phyloP scores from a whole-genome alignment of 2,888 invertebrate genomes.

The Drosophila kambysellisi region DNA sequence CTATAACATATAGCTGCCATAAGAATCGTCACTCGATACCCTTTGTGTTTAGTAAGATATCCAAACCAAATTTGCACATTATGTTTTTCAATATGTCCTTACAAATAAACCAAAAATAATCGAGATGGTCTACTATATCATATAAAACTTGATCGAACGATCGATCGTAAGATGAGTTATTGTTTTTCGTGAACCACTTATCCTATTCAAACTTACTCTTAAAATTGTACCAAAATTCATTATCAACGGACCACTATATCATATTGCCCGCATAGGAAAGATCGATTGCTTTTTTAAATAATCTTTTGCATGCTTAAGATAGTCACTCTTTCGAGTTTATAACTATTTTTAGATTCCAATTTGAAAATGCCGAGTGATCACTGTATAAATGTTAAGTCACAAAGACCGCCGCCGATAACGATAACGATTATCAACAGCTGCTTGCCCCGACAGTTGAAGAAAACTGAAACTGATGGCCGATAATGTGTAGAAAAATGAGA shows the following conservation, averaged over 20 bases:
- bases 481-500: slow-evolving; percentile 58
- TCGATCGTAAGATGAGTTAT: not conserved
- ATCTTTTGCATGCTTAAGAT: not conserved
- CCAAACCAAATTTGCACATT: not conserved
- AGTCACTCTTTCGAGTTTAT: not conserved
- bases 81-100: too few relatives aligned
- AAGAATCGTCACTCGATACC: rapidly evolving
- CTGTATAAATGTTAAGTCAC: slow-evolving; percentile 6
- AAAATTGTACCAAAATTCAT: not conserved
- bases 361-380: not conserved
- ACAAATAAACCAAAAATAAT: not conserved
- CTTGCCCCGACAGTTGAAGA: slow-evolving; percentile 51
- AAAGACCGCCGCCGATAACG: slow-evolving; percentile 54
- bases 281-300: not conserved
- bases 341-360: not conserved
- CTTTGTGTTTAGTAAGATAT: not conserved
- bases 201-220: not conserved
- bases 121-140: not conserved
- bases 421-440: slow-evolving; percentile 56
- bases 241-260: not conserved
- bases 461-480: slow-evolving; percentile 62
- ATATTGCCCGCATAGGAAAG: not conserved
- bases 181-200: rapidly evolving
- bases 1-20: not conserved
- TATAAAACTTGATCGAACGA: not conserved